A percentile compares a stretch with the other conserved stretches of the same genome.
Evolutionary conservation across 2,888 invertebrate genomes (phyloP).

Genomic region (Cremastinae sp.): DNA sequence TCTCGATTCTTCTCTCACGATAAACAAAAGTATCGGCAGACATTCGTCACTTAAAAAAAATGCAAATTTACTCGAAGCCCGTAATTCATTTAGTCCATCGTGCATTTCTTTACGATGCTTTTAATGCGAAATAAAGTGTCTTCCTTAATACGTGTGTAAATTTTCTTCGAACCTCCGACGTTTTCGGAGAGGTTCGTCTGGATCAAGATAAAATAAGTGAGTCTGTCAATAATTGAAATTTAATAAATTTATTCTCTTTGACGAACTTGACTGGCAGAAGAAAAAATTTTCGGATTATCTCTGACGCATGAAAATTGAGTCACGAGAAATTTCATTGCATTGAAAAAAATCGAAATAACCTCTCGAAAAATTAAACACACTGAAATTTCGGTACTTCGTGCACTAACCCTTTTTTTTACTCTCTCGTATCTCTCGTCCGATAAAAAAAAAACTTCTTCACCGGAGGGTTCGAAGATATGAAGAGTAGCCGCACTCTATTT

Average conservation of each 20-base stretch:
- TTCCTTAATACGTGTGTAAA: background rate
- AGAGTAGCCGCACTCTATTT: slow-evolving; percentile 31
- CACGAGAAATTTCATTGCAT: too few species aligned
- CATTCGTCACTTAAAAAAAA: too few species aligned
- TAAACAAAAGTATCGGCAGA: too few species aligned
- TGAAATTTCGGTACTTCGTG: background rate
- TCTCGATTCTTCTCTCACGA: too few species aligned
- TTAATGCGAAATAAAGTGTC: background rate
- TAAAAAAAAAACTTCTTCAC: slow-evolving; percentile 23
- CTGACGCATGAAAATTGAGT: too few species aligned
- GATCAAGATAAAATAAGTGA: background rate
- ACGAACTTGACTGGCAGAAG: too few species aligned
- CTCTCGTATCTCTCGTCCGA: slow-evolving; percentile 33
- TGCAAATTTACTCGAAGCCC: too few species aligned
- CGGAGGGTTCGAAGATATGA: slow-evolving; percentile 23
- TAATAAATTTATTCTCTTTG: slow-evolving; percentile 38
- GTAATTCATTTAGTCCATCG: slow-evolving; percentile 4
- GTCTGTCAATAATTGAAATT: slow-evolving; percentile 12
- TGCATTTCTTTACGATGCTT: slow-evolving; percentile 9
- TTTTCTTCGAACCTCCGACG: slow-evolving; percentile 27
- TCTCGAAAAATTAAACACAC: too few species aligned
- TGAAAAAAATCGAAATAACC: too few species aligned
- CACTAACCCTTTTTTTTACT: slow-evolving; percentile 12
- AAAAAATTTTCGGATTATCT: too few species aligned
- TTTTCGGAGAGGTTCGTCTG: slow-evolving; percentile 6